Evolutionary conservation across 2,113 vertebrate species (phyloP).

Genomic region (Romanogobio albipinnatus): DNA sequence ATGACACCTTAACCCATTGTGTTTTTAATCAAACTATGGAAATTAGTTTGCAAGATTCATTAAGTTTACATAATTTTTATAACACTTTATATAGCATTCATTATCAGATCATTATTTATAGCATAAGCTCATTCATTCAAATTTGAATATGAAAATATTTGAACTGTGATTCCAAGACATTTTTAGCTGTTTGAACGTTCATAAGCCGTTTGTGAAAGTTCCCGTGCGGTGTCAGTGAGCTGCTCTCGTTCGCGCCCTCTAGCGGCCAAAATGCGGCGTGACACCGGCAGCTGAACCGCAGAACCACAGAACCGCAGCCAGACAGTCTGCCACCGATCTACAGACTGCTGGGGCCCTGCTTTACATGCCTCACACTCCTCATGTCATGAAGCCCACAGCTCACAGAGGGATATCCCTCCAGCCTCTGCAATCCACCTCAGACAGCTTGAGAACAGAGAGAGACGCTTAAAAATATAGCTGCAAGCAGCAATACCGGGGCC

Average conservation of each 20-base stretch:
- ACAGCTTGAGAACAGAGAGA: not conserved
- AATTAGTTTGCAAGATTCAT: not conserved
- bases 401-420: conserved; percentile 35
- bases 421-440: not conserved
- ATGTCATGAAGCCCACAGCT: conserved; percentile 36
- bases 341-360: conserved; percentile 38
- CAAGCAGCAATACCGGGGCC: too few relatives aligned
- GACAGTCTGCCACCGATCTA: conserved; percentile 43
- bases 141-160: not conserved
- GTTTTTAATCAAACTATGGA: not conserved
- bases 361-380: conserved; percentile 40
- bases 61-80: not conserved
- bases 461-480: not conserved
- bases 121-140: not conserved
- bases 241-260: conserved; percentile 68
- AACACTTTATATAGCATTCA: not conserved
- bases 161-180: not conserved
- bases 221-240: not conserved
- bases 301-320: conserved; percentile 28
- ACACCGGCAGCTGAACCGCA: conserved; percentile 47
- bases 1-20: too few relatives aligned
- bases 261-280: conserved; percentile 68
- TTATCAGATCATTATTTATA: not conserved
- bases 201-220: not conserved
- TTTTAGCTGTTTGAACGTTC: not conserved